These are phyloP conservation scores for Polia nebulosa DNA, from an alignment of 2,888 invertebrate genomes.

Conservation along the genomic window DNA sequence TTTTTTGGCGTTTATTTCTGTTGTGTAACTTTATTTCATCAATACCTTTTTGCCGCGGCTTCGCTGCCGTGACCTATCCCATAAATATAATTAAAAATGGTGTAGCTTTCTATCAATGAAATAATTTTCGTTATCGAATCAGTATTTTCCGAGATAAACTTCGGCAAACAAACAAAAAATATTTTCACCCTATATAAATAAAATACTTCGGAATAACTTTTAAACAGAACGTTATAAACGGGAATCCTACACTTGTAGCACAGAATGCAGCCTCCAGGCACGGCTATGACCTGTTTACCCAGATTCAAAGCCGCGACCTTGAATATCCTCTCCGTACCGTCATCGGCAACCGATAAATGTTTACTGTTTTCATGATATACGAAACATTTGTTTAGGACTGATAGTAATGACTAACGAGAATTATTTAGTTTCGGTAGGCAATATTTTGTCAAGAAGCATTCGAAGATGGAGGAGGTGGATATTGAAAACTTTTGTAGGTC, in stretches of 20 bases:
- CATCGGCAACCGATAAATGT: slow-evolving; percentile 14
- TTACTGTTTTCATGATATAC: slow-evolving; percentile 7
- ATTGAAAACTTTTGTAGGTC: no score
- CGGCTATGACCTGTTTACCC: slow-evolving; percentile 70
- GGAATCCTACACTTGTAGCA: slow-evolving; percentile 14
- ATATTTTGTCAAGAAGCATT: no score
- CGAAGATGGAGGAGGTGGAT: no score
- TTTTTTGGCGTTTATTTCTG: background rate
- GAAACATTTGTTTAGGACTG: background rate
- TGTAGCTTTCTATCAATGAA: no score
- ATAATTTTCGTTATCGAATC: no score
- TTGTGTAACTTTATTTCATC: background rate
- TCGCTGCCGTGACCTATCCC: no score
- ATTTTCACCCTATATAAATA: no score
- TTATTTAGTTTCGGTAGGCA: background rate
- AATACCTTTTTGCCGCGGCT: no score
- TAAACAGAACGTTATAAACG: background rate
- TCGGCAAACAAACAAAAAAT: no score
- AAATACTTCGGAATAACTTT: no score
- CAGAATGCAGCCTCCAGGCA: slow-evolving; percentile 53
- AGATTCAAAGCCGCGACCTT: slow-evolving; percentile 64
- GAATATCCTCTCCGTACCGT: slow-evolving; percentile 49
- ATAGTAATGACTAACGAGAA: background rate
- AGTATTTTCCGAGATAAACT: no score
- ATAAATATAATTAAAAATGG: no score